A percentile compares a stretch with the other conserved stretches of the same genome.
These are phyloP conservation scores for Herpetotheres cachinnans DNA, from an alignment of 2,113 vertebrate species.

Conservation along the genomic window DNA sequence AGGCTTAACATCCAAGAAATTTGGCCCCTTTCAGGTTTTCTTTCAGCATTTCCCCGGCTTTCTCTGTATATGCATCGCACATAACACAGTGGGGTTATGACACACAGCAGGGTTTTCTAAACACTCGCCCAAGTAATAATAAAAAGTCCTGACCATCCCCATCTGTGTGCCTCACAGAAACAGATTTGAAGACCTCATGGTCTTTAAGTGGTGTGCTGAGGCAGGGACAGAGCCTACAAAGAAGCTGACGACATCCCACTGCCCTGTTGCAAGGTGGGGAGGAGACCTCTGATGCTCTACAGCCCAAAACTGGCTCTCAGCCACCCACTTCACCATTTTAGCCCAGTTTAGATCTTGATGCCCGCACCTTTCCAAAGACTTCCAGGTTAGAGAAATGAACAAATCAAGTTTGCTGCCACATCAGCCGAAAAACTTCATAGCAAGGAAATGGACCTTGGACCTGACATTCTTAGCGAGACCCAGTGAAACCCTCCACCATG, in stretches of 20 bases:
- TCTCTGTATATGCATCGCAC: not conserved
- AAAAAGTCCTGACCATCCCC: not conserved
- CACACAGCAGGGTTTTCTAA: not conserved
- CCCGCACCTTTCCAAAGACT: not conserved
- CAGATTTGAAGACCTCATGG: not conserved
- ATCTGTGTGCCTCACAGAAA: not conserved
- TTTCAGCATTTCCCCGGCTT: not conserved
- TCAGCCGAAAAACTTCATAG: not conserved
- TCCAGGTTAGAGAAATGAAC: not conserved
- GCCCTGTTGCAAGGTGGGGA: not conserved
- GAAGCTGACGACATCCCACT: not conserved
- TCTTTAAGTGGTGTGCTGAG: not conserved
- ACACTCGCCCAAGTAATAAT: not conserved
- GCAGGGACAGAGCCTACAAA: not conserved
- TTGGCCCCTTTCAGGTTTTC: not conserved
- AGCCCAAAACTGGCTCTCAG: not conserved
- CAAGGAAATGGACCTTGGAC: not conserved
- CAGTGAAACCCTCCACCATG: rapidly evolving
- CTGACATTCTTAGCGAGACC: not conserved
- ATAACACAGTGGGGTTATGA: not conserved
- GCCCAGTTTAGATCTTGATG: not conserved
- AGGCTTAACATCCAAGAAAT: not conserved
- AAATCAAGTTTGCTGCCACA: not conserved
- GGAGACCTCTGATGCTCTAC: not conserved
- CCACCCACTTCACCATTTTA: not conserved